Percentiles rank a stretch among this genome's conserved stretches.
phyloP scores from a whole-genome alignment of 2,113 vertebrate species.

The Ageneiosus marmoratus region DNA sequence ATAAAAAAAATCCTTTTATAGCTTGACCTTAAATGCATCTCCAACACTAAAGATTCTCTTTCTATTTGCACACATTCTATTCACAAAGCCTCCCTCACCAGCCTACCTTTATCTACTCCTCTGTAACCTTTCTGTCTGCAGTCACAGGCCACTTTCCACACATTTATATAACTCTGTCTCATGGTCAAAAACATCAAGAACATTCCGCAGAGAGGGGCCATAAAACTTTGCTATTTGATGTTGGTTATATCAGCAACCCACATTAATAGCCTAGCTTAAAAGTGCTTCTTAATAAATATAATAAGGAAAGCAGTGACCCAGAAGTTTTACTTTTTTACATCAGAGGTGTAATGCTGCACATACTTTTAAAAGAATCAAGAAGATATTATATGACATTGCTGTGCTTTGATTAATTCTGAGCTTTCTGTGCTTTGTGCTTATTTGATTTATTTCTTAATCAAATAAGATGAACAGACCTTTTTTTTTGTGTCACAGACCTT shows the following conservation, averaged over 20 bases:
- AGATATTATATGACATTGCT: not conserved
- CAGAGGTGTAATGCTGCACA: not conserved
- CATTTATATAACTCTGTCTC: constrained; percentile 20
- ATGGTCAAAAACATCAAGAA: not conserved
- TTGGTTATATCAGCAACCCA: constrained; percentile 21
- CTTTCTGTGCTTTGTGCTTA: not conserved
- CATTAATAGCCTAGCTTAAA: not conserved
- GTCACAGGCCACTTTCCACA: constrained; percentile 9
- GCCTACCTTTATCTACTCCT: not conserved
- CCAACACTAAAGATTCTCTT: not conserved
- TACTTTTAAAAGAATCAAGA: not conserved
- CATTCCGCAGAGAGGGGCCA: not conserved
- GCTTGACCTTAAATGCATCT: constrained; percentile 11
- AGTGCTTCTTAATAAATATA: constrained; percentile 1
- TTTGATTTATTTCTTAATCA: not conserved
- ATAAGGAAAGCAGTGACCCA: constrained; percentile 17
- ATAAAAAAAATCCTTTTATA: not conserved
- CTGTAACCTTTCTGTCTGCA: not conserved
- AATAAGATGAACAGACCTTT: not conserved
- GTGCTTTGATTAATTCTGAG: not conserved
- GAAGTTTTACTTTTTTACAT: not conserved
- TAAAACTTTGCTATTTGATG: constrained; percentile 18
- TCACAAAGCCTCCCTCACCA: constrained; percentile 12
- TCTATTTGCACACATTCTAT: constrained; percentile 11
- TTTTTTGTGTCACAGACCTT: not conserved